Evolutionary conservation across 2,113 vertebrate species (phyloP).

Genomic region (Grammomys dolichurus): DNA sequence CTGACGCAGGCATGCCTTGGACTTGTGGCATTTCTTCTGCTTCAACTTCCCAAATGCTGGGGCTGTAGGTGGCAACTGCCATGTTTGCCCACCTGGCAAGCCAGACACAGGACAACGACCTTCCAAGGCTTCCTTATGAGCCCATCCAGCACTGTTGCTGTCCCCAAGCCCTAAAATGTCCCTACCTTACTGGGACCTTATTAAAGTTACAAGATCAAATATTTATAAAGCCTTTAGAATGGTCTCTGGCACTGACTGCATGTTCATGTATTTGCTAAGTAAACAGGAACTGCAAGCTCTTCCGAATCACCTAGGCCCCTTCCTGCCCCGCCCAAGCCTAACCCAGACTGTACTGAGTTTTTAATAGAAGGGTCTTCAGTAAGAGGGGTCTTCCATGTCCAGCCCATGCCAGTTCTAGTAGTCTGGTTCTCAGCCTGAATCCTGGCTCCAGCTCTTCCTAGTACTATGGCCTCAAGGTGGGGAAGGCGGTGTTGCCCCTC

Average conservation of each 20-base stretch:
- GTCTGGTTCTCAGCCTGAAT: background rate
- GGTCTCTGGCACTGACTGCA: background rate
- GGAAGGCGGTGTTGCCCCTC: background rate
- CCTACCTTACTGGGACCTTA: background rate
- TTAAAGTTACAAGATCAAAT: background rate
- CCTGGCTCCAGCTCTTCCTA: background rate
- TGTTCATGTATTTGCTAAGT: background rate
- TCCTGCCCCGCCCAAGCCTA: background rate
- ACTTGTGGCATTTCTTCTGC: background rate
- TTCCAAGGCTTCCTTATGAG: background rate
- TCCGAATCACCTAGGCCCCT: background rate
- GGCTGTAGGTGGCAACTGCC: background rate
- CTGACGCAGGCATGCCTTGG: background rate
- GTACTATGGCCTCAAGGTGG: background rate
- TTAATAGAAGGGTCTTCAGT: background rate
- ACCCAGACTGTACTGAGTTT: background rate
- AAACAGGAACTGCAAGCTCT: background rate
- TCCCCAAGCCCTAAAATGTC: background rate
- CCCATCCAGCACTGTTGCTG: background rate
- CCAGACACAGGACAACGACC: background rate
- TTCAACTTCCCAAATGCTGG: background rate
- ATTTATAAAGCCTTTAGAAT: background rate
- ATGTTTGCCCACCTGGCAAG: background rate
- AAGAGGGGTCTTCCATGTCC: too few species aligned
- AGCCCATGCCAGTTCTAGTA: accelerated